A percentile compares a stretch with the other conserved stretches of the same genome.
These are phyloP conservation scores for Alloscopus bannaensis DNA, from an alignment of 2,888 invertebrate species.

Conservation along the genomic window DNA sequence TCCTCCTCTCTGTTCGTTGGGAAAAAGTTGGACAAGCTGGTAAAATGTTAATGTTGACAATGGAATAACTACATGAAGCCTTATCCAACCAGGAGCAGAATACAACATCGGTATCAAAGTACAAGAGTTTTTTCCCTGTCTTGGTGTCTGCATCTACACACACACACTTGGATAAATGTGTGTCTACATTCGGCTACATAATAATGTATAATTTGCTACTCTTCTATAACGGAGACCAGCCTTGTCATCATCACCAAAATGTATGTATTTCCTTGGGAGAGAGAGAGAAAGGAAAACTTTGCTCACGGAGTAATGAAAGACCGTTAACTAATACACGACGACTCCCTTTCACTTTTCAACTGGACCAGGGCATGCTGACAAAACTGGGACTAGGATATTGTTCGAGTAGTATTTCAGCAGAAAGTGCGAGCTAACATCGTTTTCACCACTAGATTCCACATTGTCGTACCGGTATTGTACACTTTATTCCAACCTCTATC, in stretches of 20 bases:
- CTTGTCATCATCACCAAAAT: constrained; percentile 39
- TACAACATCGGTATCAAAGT: constrained; percentile 22
- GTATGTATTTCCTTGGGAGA: constrained; percentile 22
- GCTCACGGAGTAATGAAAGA: constrained; percentile 33
- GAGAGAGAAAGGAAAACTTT: constrained; percentile 9
- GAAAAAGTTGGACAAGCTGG: constrained; percentile 61
- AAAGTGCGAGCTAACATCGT: too few species aligned
- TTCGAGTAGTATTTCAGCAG: too few species aligned
- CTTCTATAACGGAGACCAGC: constrained; percentile 44
- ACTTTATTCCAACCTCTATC: too few species aligned
- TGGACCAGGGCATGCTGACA: too few species aligned
- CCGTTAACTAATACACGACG: constrained; percentile 45
- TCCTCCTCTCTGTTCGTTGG: constrained; percentile 26
- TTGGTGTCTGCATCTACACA: not conserved
- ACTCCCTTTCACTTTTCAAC: too few species aligned
- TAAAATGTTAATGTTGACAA: constrained; percentile 64
- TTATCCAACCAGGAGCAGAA: not conserved
- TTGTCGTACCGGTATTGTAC: too few species aligned
- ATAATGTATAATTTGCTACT: constrained; percentile 40
- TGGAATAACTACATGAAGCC: constrained; percentile 34
- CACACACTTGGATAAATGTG: constrained; percentile 22
- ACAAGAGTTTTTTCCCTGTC: constrained; percentile 19
- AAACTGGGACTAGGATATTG: too few species aligned
- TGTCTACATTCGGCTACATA: not conserved
- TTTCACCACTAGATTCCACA: too few species aligned